phyloP scores from a whole-genome alignment of 2,113 vertebrate species.

The Sialia sialis region DNA sequence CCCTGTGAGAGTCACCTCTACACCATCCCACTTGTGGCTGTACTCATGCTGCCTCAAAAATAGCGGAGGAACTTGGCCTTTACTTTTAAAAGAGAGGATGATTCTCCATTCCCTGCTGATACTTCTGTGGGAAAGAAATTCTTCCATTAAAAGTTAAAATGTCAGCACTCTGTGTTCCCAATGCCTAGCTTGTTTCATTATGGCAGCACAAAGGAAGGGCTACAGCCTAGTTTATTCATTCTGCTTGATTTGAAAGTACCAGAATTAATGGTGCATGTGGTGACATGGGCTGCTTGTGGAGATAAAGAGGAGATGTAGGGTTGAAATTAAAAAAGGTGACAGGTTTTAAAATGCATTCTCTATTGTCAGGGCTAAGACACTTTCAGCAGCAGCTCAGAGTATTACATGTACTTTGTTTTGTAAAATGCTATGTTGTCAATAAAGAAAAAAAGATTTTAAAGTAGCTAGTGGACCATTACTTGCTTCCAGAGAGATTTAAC shows the following conservation, averaged over 20 bases:
- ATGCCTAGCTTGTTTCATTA: not conserved
- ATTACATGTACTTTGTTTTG: not conserved
- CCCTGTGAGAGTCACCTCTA: not conserved
- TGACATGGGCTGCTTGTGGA: not conserved
- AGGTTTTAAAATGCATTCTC: not conserved
- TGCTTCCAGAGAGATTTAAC: not conserved
- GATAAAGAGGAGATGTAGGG: not conserved
- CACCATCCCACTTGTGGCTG: not conserved
- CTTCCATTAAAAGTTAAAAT: slow-evolving; percentile 18
- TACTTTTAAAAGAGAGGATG: not conserved
- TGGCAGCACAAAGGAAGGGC: not conserved
- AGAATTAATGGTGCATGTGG: slow-evolving; percentile 36
- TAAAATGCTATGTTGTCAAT: not conserved
- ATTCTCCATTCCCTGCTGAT: not conserved
- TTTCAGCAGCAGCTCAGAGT: not conserved
- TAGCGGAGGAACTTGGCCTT: not conserved
- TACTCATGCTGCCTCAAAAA: not conserved
- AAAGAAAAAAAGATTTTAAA: not conserved
- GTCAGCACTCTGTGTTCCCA: not conserved
- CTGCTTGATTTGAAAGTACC: slow-evolving; percentile 8
- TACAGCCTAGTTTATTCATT: not conserved
- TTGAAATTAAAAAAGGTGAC: not conserved
- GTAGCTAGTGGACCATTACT: not conserved
- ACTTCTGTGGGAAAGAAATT: not conserved
- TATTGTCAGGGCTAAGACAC: not conserved